Percentiles rank a stretch among this genome's conserved stretches.
These are phyloP conservation scores for Plestiodon gilberti DNA, from an alignment of 2,113 vertebrate genomes.

Conservation along the genomic window DNA sequence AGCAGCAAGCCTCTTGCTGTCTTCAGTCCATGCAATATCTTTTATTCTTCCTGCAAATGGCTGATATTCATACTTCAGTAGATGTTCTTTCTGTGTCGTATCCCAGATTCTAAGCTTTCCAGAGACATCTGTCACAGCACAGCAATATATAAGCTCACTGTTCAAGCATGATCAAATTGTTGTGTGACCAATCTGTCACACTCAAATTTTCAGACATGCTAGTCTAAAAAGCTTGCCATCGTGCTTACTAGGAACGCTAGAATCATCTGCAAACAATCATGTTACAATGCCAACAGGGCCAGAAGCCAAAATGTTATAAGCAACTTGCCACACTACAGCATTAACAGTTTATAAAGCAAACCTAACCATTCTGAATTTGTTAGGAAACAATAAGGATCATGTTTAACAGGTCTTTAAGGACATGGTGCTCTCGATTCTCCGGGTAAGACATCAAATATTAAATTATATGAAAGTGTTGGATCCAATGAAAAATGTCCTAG, in stretches of 20 bases:
- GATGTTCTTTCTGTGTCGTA: constrained; percentile 95
- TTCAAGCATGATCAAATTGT: constrained; percentile 28
- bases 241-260: too few relatives aligned
- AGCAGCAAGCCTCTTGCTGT: constrained; percentile 93
- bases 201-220: constrained; percentile 11
- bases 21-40: constrained; percentile 96
- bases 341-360: too few relatives aligned
- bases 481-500: too few relatives aligned
- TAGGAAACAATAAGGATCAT: too few relatives aligned
- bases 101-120: constrained; percentile 98
- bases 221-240: neutral
- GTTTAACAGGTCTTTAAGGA: too few relatives aligned
- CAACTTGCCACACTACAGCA: too few relatives aligned
- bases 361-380: too few relatives aligned
- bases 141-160: constrained; percentile 45
- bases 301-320: too few relatives aligned
- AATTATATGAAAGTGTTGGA: too few relatives aligned
- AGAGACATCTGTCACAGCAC: constrained; percentile 82
- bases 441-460: too few relatives aligned
- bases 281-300: too few relatives aligned
- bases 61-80: constrained; percentile 96
- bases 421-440: too few relatives aligned
- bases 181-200: constrained; percentile 13
- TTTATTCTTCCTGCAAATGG: constrained; percentile 91
- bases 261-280: neutral